Evolutionary conservation across 23 tunicate genomes (phyloP).

Genomic region (Trididemnum nubilum): DNA sequence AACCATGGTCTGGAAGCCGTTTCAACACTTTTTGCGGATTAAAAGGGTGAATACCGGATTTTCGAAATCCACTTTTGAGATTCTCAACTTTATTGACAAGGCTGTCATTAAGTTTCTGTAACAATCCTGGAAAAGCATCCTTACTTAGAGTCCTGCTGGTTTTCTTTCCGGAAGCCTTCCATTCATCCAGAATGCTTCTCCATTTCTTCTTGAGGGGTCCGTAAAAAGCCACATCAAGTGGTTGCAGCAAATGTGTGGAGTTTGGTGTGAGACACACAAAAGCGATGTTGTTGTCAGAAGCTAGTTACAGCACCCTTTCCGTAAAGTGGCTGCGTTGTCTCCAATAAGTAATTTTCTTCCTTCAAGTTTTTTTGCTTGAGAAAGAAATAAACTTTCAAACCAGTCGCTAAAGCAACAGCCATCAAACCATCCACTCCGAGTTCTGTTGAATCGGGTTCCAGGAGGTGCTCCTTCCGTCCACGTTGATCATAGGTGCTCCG

Average conservation of each 20-base stretch:
- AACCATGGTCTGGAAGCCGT: background rate
- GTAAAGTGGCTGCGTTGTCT: conserved; percentile 6
- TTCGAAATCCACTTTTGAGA: background rate
- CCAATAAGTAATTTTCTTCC: background rate
- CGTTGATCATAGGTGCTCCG: too few species aligned
- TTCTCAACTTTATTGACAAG: background rate
- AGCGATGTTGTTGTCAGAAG: background rate
- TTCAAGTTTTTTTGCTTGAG: background rate
- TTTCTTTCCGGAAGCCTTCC: background rate
- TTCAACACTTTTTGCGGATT: background rate
- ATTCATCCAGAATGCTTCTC: too few species aligned
- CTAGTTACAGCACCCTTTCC: background rate
- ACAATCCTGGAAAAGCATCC: background rate
- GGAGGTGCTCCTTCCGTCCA: too few species aligned
- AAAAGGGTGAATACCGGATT: background rate
- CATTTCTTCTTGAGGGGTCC: too few species aligned
- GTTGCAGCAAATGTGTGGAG: too few species aligned
- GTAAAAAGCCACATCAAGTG: too few species aligned
- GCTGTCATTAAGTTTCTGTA: background rate
- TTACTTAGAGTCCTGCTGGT: background rate
- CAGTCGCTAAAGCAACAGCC: too few species aligned
- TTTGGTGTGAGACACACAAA: background rate
- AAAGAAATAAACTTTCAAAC: too few species aligned
- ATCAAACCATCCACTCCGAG: too few species aligned
- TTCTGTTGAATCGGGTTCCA: too few species aligned